Percentiles rank a stretch among this genome's conserved stretches.
These are phyloP conservation scores for Diloba caeruleocephala DNA, from an alignment of 2,888 invertebrate species.

Conservation along the genomic window DNA sequence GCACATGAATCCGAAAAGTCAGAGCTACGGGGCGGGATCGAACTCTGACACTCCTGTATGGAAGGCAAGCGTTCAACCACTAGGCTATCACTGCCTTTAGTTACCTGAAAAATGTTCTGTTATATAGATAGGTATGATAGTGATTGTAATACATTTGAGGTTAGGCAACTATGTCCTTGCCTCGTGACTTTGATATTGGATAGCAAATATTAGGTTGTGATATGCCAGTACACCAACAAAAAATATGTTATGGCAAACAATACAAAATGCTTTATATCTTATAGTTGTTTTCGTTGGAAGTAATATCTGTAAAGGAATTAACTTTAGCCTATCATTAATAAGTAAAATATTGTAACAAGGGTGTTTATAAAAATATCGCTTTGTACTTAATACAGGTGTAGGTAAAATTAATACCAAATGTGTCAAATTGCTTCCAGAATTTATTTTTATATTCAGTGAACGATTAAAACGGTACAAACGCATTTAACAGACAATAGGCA, in stretches of 20 bases:
- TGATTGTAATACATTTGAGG: conserved; percentile 38
- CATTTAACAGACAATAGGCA: conserved; percentile 13
- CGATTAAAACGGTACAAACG: conserved; percentile 15
- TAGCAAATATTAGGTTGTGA: conserved; percentile 39
- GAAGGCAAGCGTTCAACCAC: too few species aligned
- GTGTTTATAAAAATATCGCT: too few species aligned
- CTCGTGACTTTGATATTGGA: conserved; percentile 35
- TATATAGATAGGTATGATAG: conserved; percentile 41
- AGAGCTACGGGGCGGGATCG: too few species aligned
- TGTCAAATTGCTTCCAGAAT: neutral
- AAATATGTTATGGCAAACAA: neutral
- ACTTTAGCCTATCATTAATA: too few species aligned
- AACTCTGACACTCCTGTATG: too few species aligned
- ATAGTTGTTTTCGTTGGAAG: too few species aligned
- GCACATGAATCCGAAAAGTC: too few species aligned
- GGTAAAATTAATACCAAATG: neutral
- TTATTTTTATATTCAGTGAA: neutral
- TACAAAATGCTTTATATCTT: too few species aligned
- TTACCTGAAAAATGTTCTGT: conserved; percentile 19
- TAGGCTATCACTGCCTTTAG: too few species aligned
- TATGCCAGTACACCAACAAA: conserved; percentile 10
- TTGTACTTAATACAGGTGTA: too few species aligned
- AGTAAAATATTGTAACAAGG: too few species aligned
- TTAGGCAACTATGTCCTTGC: conserved; percentile 41
- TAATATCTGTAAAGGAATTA: too few species aligned